Evolutionary conservation across 2,888 invertebrate species (phyloP).

Genomic region (Acholoe squamosa): DNA sequence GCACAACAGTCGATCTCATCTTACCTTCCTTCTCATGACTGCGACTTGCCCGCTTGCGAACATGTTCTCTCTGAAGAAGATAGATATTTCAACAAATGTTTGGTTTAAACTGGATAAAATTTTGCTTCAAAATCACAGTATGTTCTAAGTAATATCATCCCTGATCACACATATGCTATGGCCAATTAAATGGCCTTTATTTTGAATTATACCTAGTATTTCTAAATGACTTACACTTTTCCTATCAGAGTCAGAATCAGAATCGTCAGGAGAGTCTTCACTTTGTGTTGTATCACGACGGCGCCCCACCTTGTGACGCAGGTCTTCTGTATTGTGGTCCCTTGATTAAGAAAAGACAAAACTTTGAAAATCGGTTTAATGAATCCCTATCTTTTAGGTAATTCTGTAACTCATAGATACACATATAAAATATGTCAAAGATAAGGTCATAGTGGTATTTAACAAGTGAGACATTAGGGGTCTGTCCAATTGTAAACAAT

Average conservation of each 20-base stretch:
- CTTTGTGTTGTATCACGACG: slow-evolving; percentile 41
- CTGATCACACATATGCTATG: too few relatives aligned
- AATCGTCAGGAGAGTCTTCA: slow-evolving; percentile 50
- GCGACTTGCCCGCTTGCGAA: slow-evolving; percentile 20
- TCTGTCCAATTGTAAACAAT: too few relatives aligned
- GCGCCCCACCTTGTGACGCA: slow-evolving; percentile 40
- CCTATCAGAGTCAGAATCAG: slow-evolving; percentile 53
- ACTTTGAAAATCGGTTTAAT: background rate
- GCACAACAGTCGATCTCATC: slow-evolving; percentile 60
- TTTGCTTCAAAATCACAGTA: too few relatives aligned
- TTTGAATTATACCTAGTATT: background rate
- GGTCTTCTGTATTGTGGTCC: slow-evolving; percentile 50
- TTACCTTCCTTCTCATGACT: slow-evolving; percentile 61
- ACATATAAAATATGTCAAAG: too few relatives aligned
- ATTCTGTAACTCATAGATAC: too few relatives aligned
- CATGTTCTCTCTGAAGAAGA: background rate
- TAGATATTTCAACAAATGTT: background rate
- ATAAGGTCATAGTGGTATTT: too few relatives aligned
- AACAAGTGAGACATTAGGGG: too few relatives aligned
- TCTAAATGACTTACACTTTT: slow-evolving; percentile 47
- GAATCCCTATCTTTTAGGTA: too few relatives aligned
- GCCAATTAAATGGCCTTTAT: too few relatives aligned
- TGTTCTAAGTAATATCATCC: too few relatives aligned
- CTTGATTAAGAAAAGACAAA: background rate
- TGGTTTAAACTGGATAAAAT: too few relatives aligned